phyloP scores from a whole-genome alignment of 2,113 vertebrate species.

The Cromileptes altivelis region DNA sequence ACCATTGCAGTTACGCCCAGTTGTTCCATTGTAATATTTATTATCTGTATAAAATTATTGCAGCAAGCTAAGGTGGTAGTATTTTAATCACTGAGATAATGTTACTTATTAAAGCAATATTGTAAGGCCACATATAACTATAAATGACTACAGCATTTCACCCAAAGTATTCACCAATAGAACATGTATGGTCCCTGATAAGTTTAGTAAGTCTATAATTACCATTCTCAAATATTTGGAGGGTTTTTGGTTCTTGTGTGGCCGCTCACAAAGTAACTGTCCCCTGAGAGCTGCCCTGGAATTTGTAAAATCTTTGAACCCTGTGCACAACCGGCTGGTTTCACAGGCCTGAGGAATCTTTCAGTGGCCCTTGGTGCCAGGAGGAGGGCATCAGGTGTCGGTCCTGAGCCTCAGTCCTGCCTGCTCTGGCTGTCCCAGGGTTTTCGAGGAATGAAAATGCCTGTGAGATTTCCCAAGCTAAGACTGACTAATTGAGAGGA shows the following conservation, averaged over 20 bases:
- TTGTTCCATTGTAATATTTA: background rate
- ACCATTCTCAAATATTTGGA: constrained; percentile 58
- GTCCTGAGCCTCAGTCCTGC: constrained; percentile 45
- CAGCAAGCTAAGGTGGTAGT: background rate
- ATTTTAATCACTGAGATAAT: background rate
- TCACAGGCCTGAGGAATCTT: constrained; percentile 83
- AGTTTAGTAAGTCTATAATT: constrained; percentile 54
- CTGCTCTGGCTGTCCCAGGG: constrained; percentile 32
- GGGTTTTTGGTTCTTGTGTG: constrained; percentile 70
- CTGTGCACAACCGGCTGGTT: constrained; percentile 74
- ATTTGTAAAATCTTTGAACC: constrained; percentile 82
- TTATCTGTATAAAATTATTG: background rate
- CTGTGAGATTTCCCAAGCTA: constrained; percentile 8
- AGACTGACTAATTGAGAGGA: constrained; percentile 5
- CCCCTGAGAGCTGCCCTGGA: constrained; percentile 81
- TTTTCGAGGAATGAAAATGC: constrained; percentile 70
- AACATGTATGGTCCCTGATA: constrained; percentile 1
- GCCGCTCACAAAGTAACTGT: constrained; percentile 73
- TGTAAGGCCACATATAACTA: background rate
- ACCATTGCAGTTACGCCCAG: background rate
- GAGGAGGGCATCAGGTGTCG: constrained; percentile 80
- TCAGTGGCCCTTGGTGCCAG: constrained; percentile 80
- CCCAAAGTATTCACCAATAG: background rate
- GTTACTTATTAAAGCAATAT: background rate
- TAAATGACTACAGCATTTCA: background rate